phyloP scores from a whole-genome alignment of 30 jellyfish, hydroid and myxozoan species.

The Chrysaora quinquecirrha region DNA sequence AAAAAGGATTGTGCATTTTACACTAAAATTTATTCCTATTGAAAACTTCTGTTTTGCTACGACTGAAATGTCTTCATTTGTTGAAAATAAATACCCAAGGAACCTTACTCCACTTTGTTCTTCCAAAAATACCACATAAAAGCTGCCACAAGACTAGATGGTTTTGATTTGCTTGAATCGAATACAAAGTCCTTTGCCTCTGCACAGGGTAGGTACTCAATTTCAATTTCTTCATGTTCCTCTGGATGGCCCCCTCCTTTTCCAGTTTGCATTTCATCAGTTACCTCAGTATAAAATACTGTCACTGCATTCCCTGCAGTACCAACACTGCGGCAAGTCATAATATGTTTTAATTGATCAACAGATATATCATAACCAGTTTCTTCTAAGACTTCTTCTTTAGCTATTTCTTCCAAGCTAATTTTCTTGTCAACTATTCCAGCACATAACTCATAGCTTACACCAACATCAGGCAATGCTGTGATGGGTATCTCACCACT shows the following conservation, averaged over 20 bases:
- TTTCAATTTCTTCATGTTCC: slow-evolving; percentile 89
- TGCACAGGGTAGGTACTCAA: slow-evolving; percentile 73
- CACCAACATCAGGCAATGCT: slow-evolving; percentile 79
- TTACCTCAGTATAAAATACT: slow-evolving; percentile 89
- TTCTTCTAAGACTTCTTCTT: slow-evolving; percentile 86
- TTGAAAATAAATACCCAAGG: too few relatives aligned
- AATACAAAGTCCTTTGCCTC: slow-evolving; percentile 80
- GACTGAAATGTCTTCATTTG: too few relatives aligned
- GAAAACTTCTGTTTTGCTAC: too few relatives aligned
- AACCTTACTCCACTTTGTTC: slow-evolving; percentile 7
- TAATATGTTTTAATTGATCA: slow-evolving; percentile 44
- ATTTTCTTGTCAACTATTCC: slow-evolving; percentile 88
- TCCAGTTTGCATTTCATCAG: slow-evolving; percentile 88
- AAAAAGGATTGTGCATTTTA: too few relatives aligned
- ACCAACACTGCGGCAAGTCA: slow-evolving; percentile 68
- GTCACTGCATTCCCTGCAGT: slow-evolving; percentile 72
- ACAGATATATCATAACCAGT: slow-evolving; percentile 87
- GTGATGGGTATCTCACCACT: slow-evolving; percentile 33
- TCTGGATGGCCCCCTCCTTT: slow-evolving; percentile 90
- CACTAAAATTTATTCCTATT: too few relatives aligned
- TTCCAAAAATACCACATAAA: slow-evolving; percentile 93
- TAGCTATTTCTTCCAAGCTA: slow-evolving; percentile 78
- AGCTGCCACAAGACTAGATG: slow-evolving; percentile 85
- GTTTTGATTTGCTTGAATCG: slow-evolving; percentile 65
- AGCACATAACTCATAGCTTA: slow-evolving; percentile 96